These are phyloP conservation scores for Caenorhabditis sp. DNA, from an alignment of 2,888 invertebrate species.

Conservation along the genomic window DNA sequence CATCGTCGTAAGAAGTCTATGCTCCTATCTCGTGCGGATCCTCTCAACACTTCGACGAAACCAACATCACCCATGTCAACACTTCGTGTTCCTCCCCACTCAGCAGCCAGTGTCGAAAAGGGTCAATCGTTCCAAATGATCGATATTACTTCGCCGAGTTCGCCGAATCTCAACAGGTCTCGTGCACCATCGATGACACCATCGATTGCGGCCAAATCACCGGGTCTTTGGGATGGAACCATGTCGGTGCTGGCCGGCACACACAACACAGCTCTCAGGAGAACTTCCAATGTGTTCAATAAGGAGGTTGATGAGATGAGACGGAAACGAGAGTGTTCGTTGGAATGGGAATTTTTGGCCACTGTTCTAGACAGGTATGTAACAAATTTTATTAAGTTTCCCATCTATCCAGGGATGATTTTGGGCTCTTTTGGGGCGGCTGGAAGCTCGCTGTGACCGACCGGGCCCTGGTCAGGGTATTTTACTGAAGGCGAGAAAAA, in stretches of 20 bases:
- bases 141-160: slow-evolving; percentile 55
- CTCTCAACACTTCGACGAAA: slow-evolving; percentile 18
- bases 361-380: slow-evolving; percentile 63
- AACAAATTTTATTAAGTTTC: background rate
- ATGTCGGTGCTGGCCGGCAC: slow-evolving; percentile 49
- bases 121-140: slow-evolving; percentile 61
- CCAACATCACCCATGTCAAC: slow-evolving; percentile 43
- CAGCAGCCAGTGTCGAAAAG: slow-evolving; percentile 31
- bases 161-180: slow-evolving; percentile 41
- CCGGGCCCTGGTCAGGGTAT: too few relatives aligned
- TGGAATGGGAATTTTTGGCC: slow-evolving; percentile 70
- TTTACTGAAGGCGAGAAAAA: too few relatives aligned
- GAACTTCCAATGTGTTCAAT: slow-evolving; percentile 48
- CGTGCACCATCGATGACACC: slow-evolving; percentile 39
- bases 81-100: slow-evolving; percentile 30
- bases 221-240: slow-evolving; percentile 53
- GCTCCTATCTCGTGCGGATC: slow-evolving; percentile 1
- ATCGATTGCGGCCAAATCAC: slow-evolving; percentile 23
- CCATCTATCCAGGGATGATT: too few relatives aligned
- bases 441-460: too few relatives aligned
- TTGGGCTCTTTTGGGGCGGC: too few relatives aligned
- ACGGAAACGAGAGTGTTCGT: slow-evolving; percentile 59
- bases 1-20: slow-evolving; percentile 31
- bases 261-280: slow-evolving; percentile 31
- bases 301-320: slow-evolving; percentile 53